Conservation (phyloP, 1,140 invertebrate genomes). For the Anoplolepis gracilipes region DNA sequence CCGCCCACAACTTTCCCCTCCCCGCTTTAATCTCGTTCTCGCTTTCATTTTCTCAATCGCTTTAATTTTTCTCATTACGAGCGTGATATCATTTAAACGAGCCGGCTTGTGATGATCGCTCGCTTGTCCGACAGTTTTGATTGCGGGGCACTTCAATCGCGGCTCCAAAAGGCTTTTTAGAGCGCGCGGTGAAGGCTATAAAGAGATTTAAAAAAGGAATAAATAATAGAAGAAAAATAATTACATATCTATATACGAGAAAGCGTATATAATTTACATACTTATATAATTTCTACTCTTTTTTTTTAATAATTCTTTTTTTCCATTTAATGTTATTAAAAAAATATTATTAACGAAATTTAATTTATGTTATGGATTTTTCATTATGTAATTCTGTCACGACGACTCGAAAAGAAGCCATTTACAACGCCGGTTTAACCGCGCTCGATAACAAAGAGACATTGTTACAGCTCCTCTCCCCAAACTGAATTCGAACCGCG, state of each 20-base stretch:
- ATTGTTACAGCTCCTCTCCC: conserved; percentile 29
- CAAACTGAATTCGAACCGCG: conserved; percentile 47
- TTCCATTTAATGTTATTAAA: too few species aligned
- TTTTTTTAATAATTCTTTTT: not conserved
- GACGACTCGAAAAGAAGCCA: not conserved
- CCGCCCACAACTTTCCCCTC: conserved; percentile 24
- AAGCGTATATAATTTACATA: not conserved
- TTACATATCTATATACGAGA: not conserved
- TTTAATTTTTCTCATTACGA: conserved; percentile 60
- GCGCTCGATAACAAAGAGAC: conserved; percentile 31
- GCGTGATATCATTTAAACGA: conserved; percentile 44
- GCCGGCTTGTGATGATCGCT: conserved; percentile 28
- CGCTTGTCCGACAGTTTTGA: conserved; percentile 43
- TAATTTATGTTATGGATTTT: not conserved
- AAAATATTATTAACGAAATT: too few species aligned
- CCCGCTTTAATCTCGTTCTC: conserved; percentile 42
- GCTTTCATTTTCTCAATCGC: conserved; percentile 43
- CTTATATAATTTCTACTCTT: not conserved
- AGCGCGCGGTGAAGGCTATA: too few species aligned
- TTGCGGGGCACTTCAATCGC: conserved; percentile 15
- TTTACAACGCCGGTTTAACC: not conserved
- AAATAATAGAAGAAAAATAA: not conserved
- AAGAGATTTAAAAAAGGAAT: not conserved
- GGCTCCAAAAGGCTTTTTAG: not conserved
- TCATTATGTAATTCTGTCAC: not conserved